Evolutionary conservation across 2,113 vertebrate species (phyloP).

Genomic region (Microcebus griseorufus): DNA sequence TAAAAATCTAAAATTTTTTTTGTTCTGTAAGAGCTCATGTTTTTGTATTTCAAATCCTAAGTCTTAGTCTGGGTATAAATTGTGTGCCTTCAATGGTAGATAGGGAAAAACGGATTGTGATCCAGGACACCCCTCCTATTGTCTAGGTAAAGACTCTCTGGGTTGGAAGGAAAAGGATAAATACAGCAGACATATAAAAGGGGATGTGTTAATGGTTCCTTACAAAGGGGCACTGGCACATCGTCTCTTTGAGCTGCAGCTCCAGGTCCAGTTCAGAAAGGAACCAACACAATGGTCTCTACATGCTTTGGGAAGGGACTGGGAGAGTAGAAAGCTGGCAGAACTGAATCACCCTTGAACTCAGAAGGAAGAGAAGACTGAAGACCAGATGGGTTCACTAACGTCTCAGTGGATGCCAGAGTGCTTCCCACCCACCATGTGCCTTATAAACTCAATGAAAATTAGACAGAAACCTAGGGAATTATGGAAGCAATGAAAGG

Average conservation of each 20-base stretch:
- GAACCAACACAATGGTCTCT: not conserved
- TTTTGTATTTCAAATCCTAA: not conserved
- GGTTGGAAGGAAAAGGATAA: not conserved
- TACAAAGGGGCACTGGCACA: not conserved
- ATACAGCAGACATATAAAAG: not conserved
- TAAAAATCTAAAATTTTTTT: not conserved
- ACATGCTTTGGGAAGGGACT: not conserved
- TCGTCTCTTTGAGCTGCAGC: not conserved
- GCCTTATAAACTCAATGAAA: not conserved
- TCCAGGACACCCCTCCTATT: not conserved
- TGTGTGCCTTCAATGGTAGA: not conserved
- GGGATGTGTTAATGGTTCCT: not conserved
- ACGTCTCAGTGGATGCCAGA: not conserved
- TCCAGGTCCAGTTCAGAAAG: not conserved
- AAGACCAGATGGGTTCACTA: not conserved
- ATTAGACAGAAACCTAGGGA: not conserved
- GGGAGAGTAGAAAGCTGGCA: not conserved
- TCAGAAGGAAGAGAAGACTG: not conserved
- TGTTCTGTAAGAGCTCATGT: not conserved
- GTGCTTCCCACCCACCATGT: not conserved
- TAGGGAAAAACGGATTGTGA: not conserved
- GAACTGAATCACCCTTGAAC: not conserved
- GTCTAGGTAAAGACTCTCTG: not conserved
- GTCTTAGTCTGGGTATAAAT: not conserved
- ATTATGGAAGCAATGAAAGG: not conserved